Evolutionary conservation across 2,113 vertebrate genomes (phyloP).

Genomic region (Parus major): DNA sequence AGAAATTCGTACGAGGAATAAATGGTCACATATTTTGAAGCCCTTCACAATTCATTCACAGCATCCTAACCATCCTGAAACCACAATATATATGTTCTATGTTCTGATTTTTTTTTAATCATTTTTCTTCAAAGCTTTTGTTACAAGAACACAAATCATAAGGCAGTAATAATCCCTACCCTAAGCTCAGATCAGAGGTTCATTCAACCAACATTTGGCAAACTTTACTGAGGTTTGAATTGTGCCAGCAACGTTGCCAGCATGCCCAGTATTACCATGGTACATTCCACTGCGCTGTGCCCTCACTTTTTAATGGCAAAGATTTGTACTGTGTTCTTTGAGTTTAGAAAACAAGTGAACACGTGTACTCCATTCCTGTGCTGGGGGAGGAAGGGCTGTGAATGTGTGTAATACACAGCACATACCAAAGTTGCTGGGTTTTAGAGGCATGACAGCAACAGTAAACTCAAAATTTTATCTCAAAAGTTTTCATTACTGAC

Average conservation of each 20-base stretch:
- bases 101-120: rapidly evolving
- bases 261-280: neutral
- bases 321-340: neutral
- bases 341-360: neutral
- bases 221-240: neutral
- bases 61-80: neutral
- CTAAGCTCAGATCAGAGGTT: neutral
- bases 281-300: neutral
- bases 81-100: neutral
- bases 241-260: neutral
- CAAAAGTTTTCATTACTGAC: neutral
- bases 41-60: neutral
- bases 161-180: neutral
- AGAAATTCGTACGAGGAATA: neutral
- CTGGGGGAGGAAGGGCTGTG: neutral
- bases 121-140: neutral
- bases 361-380: neutral
- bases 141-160: neutral
- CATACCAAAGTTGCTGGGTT: neutral
- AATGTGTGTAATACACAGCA: neutral
- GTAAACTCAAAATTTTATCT: neutral
- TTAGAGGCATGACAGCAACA: neutral
- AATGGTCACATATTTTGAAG: neutral
- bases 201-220: neutral
- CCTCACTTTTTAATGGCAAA: neutral